phyloP scores from a whole-genome alignment of 35 echinoderm and acorn worm species.

The Hemicentrotus pulcherrimus region DNA sequence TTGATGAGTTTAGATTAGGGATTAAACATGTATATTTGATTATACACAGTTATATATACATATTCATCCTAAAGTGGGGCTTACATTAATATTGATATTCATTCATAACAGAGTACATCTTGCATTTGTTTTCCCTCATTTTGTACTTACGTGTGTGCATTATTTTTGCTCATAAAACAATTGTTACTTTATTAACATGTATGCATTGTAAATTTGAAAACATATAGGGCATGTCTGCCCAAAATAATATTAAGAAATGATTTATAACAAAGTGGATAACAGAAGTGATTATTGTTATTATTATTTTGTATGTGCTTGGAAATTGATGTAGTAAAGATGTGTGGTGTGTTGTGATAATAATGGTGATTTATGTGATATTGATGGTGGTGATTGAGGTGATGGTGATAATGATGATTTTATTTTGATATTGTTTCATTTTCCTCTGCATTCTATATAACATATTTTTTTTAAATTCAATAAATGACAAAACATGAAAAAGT shows the following conservation, averaged over 20 bases:
- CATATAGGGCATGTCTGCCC: background rate
- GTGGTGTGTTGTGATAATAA: background rate
- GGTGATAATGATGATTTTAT: too few relatives aligned
- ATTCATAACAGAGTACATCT: background rate
- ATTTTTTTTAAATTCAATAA: too few relatives aligned
- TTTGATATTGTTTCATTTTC: too few relatives aligned
- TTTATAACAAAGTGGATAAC: slow-evolving; percentile 21
- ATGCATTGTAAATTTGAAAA: slow-evolving; percentile 39
- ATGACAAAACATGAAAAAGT: too few relatives aligned
- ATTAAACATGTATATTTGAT: background rate
- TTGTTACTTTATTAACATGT: background rate
- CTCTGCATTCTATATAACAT: too few relatives aligned
- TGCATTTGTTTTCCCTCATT: background rate
- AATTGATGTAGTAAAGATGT: background rate
- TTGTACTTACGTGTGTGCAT: slow-evolving; percentile 43
- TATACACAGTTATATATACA: background rate
- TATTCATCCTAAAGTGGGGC: background rate
- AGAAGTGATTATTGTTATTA: background rate
- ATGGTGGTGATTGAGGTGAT: background rate
- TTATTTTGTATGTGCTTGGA: background rate
- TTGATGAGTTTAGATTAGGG: background rate
- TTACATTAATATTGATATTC: background rate
- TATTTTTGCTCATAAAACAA: background rate
- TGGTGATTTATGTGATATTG: background rate
- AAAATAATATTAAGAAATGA: background rate